Base-by-base conservation (phyloP, 2,113 vertebrate genomes). In the Bostrychus sinensis region DNA sequence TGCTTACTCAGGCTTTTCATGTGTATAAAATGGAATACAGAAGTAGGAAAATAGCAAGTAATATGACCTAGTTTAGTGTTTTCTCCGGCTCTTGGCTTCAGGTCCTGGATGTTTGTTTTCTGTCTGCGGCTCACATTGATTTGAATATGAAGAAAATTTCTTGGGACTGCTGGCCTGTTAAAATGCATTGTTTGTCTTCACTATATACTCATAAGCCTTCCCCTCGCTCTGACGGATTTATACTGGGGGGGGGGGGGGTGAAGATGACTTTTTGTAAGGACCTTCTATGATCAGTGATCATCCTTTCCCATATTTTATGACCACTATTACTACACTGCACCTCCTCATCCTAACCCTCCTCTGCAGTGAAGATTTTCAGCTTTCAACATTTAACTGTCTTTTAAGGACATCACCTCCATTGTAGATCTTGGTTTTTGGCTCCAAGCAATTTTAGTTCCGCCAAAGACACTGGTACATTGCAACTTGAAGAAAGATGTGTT, bases 1-100 rank as follows among this genome's bases (percentile, higher is more conserved):
- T 70, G 82, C 79, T 81, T 79, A 81, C 61, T 83, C 84, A 78
- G 78, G 75, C 75, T 83, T 78, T 83, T 80, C 36, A 63, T 38
- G 60, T 56, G n/a, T 63, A 70, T 60, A 37, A 65, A 72, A 56
- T 37, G 36, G 64, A 75, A 76, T 68, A 51, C 42, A 11, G 7
- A 34, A 66, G 25, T 38, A 62, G 45, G 26, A 20, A 81, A 80
- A 57, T 56, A 66, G 66, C 56, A 73, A 77, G 73, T 68, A 76
- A 83, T 84, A 42, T 80, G 89, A 82, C 82, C 86, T 59, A 78
- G 43, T 81, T 86, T 82, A 32, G 12, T 20, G 37, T 39, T 11
- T 20, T 48, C 41, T 9, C 9, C 7, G 25, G 41, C 65, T 65
- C 30, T 4, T 58, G 22, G 56, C 42, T 62, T 13, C 23, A 11